phyloP scores from a whole-genome alignment of 2,113 vertebrate genomes.

The Mirounga angustirostris region DNA sequence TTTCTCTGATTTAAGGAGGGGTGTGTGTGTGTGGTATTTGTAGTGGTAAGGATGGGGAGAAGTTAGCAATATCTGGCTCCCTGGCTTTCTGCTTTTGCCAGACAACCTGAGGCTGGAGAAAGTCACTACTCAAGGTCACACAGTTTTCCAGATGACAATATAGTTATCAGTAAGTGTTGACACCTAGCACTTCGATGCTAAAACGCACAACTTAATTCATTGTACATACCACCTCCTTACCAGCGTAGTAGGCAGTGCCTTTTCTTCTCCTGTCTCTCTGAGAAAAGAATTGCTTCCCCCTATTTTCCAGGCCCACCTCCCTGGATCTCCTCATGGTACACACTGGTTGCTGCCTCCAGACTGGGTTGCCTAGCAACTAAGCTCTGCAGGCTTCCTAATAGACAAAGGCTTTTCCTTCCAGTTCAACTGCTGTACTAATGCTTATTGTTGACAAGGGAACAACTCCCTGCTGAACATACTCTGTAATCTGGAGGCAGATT shows the following conservation, averaged over 20 bases:
- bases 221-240: neutral
- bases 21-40: neutral
- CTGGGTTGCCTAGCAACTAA: slow-evolving; percentile 90
- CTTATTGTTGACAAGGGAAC: slow-evolving; percentile 82
- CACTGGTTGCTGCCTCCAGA: slow-evolving; percentile 84
- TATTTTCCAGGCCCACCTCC: slow-evolving; percentile 66
- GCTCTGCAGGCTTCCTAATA: slow-evolving; percentile 85
- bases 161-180: neutral
- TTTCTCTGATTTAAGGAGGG: neutral
- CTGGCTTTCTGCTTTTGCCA: neutral
- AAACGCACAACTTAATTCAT: neutral
- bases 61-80: neutral
- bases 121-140: slow-evolving; percentile 8
- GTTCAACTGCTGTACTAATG: slow-evolving; percentile 87
- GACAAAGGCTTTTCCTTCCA: slow-evolving; percentile 88
- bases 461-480: slow-evolving; percentile 70
- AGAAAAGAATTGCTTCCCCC: slow-evolving; percentile 73
- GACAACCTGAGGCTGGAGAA: neutral
- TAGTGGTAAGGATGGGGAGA: neutral
- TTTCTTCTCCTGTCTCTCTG: slow-evolving; percentile 58
- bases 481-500: slow-evolving; percentile 42
- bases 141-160: neutral
- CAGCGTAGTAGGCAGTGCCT: neutral
- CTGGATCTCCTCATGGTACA: slow-evolving; percentile 55
- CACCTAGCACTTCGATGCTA: neutral